Conservation (phyloP, 1,140 invertebrate species). For the Hyposmocoma kahamanoa region DNA sequence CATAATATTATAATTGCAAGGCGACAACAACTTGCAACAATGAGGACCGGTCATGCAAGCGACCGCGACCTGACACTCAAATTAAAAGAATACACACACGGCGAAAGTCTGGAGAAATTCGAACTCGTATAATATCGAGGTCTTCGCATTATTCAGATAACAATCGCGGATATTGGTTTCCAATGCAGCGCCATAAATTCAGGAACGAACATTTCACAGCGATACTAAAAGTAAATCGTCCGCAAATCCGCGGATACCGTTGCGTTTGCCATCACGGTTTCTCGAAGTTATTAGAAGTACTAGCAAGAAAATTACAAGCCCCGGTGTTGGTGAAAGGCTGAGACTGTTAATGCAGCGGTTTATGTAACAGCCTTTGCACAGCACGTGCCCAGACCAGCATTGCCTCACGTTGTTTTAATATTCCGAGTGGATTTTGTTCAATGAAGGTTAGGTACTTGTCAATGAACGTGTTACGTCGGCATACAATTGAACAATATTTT, state of each 20-base stretch:
- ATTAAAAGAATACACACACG: slow-evolving; percentile 3
- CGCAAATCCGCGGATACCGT: too few species aligned
- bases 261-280: too few species aligned
- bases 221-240: too few species aligned
- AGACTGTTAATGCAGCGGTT: slow-evolving; percentile 27
- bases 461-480: too few species aligned
- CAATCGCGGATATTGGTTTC: too few species aligned
- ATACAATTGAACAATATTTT: too few species aligned
- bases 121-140: slow-evolving; percentile 5
- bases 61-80: background rate
- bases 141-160: background rate
- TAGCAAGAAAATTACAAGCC: slow-evolving; percentile 41
- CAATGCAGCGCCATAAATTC: too few species aligned
- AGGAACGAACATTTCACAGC: too few species aligned
- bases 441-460: too few species aligned
- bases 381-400: slow-evolving; percentile 30
- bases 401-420: slow-evolving; percentile 22
- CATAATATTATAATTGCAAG: too few species aligned
- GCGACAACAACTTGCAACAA: background rate
- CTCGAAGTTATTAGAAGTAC: too few species aligned
- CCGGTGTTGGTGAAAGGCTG: slow-evolving; percentile 40
- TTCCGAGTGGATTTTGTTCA: slow-evolving; percentile 23
- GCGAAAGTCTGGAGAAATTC: slow-evolving; percentile 49
- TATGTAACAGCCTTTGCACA: slow-evolving; percentile 36
- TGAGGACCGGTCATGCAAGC: background rate